A percentile compares a stretch with the other conserved stretches of the same genome.
Evolutionary conservation across 2,113 vertebrate genomes (phyloP).

Genomic region (Mesembrinibis cayennensis): DNA sequence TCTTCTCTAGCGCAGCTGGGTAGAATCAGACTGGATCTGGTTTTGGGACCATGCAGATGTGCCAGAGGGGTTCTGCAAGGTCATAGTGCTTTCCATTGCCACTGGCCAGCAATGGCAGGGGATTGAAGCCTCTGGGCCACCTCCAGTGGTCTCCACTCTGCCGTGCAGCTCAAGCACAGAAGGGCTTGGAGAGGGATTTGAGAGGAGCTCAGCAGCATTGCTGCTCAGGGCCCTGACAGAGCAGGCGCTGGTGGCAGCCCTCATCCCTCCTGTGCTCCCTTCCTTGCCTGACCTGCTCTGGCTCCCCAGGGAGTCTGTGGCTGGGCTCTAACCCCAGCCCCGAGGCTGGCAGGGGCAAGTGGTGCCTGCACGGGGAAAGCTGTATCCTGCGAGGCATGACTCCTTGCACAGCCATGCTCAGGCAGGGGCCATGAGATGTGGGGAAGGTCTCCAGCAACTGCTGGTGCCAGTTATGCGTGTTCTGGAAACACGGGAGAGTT

Average conservation of each 20-base stretch:
- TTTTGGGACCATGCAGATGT: accelerated
- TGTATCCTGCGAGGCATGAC: not conserved
- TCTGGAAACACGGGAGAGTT: accelerated
- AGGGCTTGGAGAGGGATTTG: not conserved
- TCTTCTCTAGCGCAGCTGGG: not conserved
- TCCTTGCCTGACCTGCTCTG: not conserved
- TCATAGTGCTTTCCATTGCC: not conserved
- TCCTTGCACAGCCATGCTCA: accelerated
- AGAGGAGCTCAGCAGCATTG: not conserved
- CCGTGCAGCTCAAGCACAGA: not conserved
- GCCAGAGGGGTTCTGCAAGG: not conserved
- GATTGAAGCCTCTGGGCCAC: not conserved
- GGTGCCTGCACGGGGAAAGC: not conserved
- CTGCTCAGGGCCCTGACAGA: not conserved
- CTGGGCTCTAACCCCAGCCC: not conserved
- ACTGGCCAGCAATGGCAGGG: not conserved
- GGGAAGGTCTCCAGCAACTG: not conserved
- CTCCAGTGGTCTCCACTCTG: accelerated
- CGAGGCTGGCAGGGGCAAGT: accelerated
- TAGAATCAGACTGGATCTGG: not conserved
- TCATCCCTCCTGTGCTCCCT: not conserved
- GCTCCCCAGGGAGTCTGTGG: not conserved
- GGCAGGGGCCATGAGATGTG: accelerated
- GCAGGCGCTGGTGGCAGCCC: not conserved
- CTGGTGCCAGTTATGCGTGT: not conserved